Conservation (phyloP, 2,888 invertebrate genomes). For the Amphimallon solstitiale region DNA sequence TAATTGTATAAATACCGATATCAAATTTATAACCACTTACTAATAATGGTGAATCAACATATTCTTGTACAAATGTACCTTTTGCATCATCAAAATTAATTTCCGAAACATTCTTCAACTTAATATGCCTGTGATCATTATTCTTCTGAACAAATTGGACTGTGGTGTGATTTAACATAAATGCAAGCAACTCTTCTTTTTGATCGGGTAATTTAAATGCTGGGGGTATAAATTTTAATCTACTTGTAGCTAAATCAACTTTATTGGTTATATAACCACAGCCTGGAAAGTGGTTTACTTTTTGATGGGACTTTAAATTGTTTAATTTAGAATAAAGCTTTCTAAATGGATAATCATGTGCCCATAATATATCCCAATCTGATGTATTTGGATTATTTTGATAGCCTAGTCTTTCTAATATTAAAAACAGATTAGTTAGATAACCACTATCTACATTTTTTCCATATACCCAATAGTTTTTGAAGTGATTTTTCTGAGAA, state of each 20-base stretch:
- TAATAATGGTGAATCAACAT: constrained; percentile 85
- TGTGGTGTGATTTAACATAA: constrained; percentile 73
- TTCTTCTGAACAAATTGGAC: constrained; percentile 90
- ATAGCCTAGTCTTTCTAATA: constrained; percentile 82
- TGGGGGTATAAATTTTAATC: constrained; percentile 82
- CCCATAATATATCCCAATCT: constrained; percentile 91
- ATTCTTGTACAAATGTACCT: constrained; percentile 91
- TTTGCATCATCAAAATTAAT: constrained; percentile 73
- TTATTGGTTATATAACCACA: constrained; percentile 94
- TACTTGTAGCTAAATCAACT: constrained; percentile 84
- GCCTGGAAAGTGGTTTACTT: constrained; percentile 94
- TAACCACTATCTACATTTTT: constrained; percentile 73
- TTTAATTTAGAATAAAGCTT: constrained; percentile 66
- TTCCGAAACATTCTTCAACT: constrained; percentile 75
- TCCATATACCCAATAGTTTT: constrained; percentile 33
- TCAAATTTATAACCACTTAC: constrained; percentile 97
- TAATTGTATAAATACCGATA: constrained; percentile 91
- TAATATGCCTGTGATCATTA: constrained; percentile 90
- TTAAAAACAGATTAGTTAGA: constrained; percentile 82
- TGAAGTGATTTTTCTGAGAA: constrained; percentile 1
- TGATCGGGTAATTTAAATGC: constrained; percentile 89
- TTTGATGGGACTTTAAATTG: constrained; percentile 76
- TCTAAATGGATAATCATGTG: constrained; percentile 91
- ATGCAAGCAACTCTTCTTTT: constrained; percentile 75
- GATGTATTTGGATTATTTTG: constrained; percentile 66